phyloP scores from a whole-genome alignment of 2,113 vertebrate genomes.

The Lepus americanus region DNA sequence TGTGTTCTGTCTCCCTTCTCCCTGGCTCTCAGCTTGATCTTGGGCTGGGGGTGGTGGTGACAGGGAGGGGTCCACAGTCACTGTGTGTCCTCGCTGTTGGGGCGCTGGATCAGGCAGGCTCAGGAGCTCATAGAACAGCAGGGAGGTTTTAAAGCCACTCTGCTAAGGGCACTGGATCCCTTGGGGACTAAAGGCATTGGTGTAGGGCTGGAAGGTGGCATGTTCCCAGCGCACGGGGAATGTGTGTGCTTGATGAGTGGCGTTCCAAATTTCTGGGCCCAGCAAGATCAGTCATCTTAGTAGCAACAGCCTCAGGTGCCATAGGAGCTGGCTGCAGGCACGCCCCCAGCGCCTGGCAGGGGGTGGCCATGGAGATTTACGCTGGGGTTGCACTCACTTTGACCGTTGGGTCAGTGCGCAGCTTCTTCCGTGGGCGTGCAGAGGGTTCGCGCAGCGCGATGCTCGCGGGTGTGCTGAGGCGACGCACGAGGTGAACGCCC shows the following conservation, averaged over 20 bases:
- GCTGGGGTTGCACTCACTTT: not conserved
- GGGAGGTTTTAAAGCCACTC: not conserved
- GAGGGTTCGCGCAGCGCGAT: accelerated
- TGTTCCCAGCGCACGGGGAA: not conserved
- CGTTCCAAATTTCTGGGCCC: not conserved
- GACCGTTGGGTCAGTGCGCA: not conserved
- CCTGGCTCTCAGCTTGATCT: not conserved
- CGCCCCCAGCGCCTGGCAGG: accelerated
- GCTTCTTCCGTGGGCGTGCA: too few relatives aligned
- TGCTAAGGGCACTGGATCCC: not conserved
- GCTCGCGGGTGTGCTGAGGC: not conserved
- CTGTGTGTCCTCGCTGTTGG: too few relatives aligned
- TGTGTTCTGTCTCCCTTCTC: not conserved
- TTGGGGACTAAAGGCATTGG: not conserved
- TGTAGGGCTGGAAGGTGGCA: not conserved
- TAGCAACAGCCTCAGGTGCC: not conserved
- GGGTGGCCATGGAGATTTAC: accelerated
- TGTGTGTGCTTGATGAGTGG: too few relatives aligned
- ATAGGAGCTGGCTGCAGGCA: not conserved
- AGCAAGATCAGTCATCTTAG: too few relatives aligned
- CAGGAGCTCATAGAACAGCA: too few relatives aligned
- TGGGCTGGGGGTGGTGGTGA: too few relatives aligned
- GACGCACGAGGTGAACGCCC: too few relatives aligned
- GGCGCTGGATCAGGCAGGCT: too few relatives aligned
- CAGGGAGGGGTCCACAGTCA: not conserved